Evolutionary conservation across 1,140 invertebrate genomes (phyloP), one percentile per base, ranked within the genome.

Genomic region (Atta texana): DNA sequence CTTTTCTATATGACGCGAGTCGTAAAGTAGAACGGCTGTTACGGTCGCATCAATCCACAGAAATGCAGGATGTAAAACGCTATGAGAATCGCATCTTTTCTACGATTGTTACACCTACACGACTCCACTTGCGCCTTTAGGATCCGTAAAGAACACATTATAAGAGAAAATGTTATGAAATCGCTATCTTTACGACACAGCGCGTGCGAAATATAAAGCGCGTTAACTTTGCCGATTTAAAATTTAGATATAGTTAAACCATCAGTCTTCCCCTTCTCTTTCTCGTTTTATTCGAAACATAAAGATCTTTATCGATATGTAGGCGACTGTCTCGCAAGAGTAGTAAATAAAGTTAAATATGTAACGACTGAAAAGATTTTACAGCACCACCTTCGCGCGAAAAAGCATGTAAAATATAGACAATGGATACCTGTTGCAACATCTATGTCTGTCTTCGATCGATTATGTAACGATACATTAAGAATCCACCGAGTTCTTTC

Each of bases 21-120:
- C 78, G 51, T 82, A 82, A 82, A 82, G 10, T 59, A 31, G 51
- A 82, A 82, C 53, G 66, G 18, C 53, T 82, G 51, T 72, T 72
- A 53, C 44, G 21, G 28, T 59, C 34, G 78, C 49, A 44, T 82
- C 78, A 82, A 72, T 82, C 31, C 72, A 55, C 18, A 31, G 34
- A 72, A 82, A 72, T 57, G 68, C 34, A 21, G 68, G 6, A 44
- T 66, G 51, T 82, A 63, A 72, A 57, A 71, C 18, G 31, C 34
- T 18, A 55, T n/a, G 34, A 81, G 78, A 71, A 71, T 81, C 34
- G 21, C 66, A 44, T 71, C 77, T 57, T 57, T 68, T 49, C 66
- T 16, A 34, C 21, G 51, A 39, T 57, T 21, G 34, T 71, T 44
- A 44, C 34, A 18, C 16, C 31, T 72, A 55, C 53, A 44, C 14